These are phyloP conservation scores for Dendrocincla tyrannina DNA, from an alignment of 2,797 vertebrate species.

Conservation along the genomic window DNA sequence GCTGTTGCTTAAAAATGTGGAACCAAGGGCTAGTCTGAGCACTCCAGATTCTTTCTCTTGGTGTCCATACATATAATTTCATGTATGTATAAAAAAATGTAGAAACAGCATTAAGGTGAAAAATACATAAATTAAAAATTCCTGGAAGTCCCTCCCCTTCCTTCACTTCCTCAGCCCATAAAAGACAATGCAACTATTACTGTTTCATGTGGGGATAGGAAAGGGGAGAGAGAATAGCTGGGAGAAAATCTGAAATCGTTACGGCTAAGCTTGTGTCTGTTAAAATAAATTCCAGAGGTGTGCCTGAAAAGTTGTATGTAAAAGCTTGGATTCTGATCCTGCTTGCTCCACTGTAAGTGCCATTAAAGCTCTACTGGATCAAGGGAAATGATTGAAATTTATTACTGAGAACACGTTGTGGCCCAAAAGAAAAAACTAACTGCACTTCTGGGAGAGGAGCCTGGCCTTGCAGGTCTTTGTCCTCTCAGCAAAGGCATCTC, in stretches of 20 bases:
- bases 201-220: conserved; percentile 6
- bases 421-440: neutral
- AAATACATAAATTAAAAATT: conserved; percentile 50
- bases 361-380: neutral
- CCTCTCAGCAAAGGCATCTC: neutral
- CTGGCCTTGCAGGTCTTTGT: neutral
- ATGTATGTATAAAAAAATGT: neutral
- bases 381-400: neutral
- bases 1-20: neutral
- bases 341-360: neutral
- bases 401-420: neutral
- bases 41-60: neutral
- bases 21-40: neutral
- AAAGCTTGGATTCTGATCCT: neutral
- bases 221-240: neutral
- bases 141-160: conserved; percentile 41
- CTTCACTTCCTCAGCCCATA: conserved; percentile 29
- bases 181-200: conserved; percentile 32
- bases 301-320: neutral
- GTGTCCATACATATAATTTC: neutral
- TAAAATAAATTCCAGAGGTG: neutral
- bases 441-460: neutral
- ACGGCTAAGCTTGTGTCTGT: neutral
- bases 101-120: neutral
- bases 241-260: neutral